Evolutionary conservation across 2,113 vertebrate genomes (phyloP), one percentile per base, ranked within the genome.

Genomic region (Odocoileus hemionus): DNA sequence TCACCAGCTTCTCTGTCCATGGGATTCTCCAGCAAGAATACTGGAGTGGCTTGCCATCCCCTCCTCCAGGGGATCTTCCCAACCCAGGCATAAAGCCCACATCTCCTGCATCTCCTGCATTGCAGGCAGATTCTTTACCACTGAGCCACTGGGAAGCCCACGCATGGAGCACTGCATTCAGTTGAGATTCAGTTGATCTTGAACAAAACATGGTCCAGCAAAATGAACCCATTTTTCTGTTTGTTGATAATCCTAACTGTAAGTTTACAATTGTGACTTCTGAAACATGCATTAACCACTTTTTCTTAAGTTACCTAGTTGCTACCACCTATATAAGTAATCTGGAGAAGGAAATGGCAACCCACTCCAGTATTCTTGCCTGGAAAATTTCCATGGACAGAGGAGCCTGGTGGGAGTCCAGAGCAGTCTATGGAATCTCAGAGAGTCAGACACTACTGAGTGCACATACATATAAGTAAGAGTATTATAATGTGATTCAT

Each of bases 241-340:
- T 43, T 52, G n/a, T 50, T 57, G 57, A 78, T 94, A 92, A 79
- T 74, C 10, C 4, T 15, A 79, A 3, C 5, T 9, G 16, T 89
- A 85, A 2, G 1, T 93, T 86, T 39, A 26, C 67, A 78, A 57
- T 30, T 80, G 45, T 91, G 60, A 91, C 33, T 86, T 86, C 30
- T 97, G n/a, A 16, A 84, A 96, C 74, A 86, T 23, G 33, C 17
- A 91, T 85, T 86, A 95, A 6, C 58, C 25, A 78, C 64, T 58
- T 84, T 95, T 39, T 58, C 28, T 74, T 57, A 91, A 93, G 78
- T 91, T 19, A 50, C 16, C 28, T 55, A 58, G 80, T 96, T 88
- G 6, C 36, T 94, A 19, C 33, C 17, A 87, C 47, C 55, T 28
- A 85, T 23, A 17, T 47, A 97, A 61, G n/a, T 50, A 50, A 50